A percentile compares a stretch with the other conserved stretches of the same genome.
Conservation (phyloP, 2,888 invertebrate species). For the Lamellibrachia satsuma region DNA sequence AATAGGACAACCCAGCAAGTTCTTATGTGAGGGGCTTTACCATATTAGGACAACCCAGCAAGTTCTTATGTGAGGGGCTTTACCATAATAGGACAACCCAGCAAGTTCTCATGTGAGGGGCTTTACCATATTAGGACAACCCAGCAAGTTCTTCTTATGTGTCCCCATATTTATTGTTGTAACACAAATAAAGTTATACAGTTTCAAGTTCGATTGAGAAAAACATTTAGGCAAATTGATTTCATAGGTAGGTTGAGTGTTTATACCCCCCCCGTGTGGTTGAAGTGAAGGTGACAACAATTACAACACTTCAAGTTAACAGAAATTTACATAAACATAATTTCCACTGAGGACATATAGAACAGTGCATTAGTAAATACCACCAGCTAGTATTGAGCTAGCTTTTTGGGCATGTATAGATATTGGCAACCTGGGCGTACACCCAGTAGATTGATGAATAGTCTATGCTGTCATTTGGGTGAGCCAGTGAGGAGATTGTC, state of each 20-base stretch:
- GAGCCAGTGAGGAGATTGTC: neutral
- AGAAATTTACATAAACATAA: neutral
- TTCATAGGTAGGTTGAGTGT: constrained; percentile 12
- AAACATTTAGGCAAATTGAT: neutral
- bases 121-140: neutral
- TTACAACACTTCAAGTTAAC: neutral
- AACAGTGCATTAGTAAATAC: neutral
- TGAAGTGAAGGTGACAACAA: neutral
- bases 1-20: neutral
- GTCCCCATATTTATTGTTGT: neutral
- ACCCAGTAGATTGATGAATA: neutral
- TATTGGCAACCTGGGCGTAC: neutral
- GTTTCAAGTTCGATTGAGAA: neutral
- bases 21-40: neutral
- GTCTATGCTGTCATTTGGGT: neutral
- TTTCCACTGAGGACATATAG: neutral
- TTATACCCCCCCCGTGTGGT: neutral
- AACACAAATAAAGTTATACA: neutral
- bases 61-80: no score
- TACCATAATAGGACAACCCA: no score
- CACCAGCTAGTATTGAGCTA: neutral
- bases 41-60: no score
- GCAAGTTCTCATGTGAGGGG: no score
- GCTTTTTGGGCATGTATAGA: neutral
- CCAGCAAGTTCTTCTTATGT: neutral